Percentiles rank a stretch among this genome's conserved stretches.
These are phyloP conservation scores for Heliothis virescens DNA, from an alignment of 1,140 invertebrate genomes.

Conservation along the genomic window DNA sequence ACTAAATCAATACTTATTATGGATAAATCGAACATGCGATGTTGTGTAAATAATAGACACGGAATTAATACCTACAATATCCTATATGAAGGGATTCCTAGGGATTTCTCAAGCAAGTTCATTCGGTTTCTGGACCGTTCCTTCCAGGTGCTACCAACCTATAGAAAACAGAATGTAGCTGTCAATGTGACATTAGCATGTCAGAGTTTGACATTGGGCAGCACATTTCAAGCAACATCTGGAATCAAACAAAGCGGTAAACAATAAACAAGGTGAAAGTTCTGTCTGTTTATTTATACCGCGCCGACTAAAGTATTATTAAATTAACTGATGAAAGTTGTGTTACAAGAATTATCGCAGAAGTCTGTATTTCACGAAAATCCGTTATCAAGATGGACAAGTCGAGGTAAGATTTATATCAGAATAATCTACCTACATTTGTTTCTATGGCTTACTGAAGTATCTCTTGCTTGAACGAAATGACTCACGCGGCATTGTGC, in stretches of 20 bases:
- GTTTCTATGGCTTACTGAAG: conserved; percentile 41
- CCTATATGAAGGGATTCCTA: too few relatives aligned
- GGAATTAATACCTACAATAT: too few relatives aligned
- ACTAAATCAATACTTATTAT: too few relatives aligned
- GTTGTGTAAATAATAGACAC: too few relatives aligned
- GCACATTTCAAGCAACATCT: conserved; percentile 34
- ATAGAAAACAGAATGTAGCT: neutral
- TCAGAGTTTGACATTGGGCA: conserved; percentile 30
- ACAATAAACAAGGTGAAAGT: conserved; percentile 50
- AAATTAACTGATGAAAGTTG: conserved; percentile 11
- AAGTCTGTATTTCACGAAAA: neutral
- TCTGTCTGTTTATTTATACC: conserved; percentile 30
- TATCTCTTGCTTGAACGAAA: conserved; percentile 37
- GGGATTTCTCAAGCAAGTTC: too few relatives aligned
- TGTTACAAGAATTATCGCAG: neutral
- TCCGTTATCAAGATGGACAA: conserved; percentile 51
- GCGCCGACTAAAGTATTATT: neutral
- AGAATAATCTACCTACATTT: conserved; percentile 34
- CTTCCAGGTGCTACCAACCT: conserved; percentile 6
- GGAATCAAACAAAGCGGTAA: conserved; percentile 42
- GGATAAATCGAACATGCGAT: too few relatives aligned
- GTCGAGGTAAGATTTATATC: conserved; percentile 52
- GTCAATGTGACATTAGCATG: conserved; percentile 9
- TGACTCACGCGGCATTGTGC: conserved; percentile 47
- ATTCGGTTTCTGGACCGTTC: too few relatives aligned